Conservation (phyloP, 2,888 invertebrate genomes). For the Coelogynopora nodosa region DNA sequence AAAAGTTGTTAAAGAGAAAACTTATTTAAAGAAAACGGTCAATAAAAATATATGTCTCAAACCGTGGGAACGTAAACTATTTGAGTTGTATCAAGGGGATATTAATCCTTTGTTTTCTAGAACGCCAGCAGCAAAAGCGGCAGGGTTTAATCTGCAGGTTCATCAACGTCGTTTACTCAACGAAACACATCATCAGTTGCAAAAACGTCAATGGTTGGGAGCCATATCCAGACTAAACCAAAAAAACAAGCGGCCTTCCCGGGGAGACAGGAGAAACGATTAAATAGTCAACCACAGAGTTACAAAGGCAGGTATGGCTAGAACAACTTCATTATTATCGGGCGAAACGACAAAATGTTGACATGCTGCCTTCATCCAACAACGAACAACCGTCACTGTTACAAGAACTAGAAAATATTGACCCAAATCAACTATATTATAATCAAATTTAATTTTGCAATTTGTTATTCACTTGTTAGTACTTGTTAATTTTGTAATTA, state of each 20-base stretch:
- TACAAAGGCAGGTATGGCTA: not conserved
- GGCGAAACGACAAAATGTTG: not conserved
- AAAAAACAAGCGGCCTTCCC: not conserved
- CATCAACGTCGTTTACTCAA: not conserved
- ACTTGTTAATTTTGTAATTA: not conserved
- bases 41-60: not conserved
- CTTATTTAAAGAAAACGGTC: not conserved
- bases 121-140: not conserved
- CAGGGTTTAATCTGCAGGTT: not conserved
- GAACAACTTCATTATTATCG: not conserved
- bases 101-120: not conserved
- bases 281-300: not conserved
- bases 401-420: not conserved
- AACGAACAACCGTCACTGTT: not conserved
- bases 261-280: not conserved
- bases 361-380: not conserved
- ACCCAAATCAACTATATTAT: not conserved
- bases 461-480: not conserved
- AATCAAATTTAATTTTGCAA: not conserved
- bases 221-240: not conserved
- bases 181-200: not conserved
- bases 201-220: not conserved
- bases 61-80: not conserved
- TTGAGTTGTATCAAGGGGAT: too few species aligned
- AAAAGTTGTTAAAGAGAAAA: not conserved